A percentile compares a stretch with the other conserved stretches of the same genome.
phyloP scores from a whole-genome alignment of 2,888 invertebrate genomes.

The Drosophila longiperda region DNA sequence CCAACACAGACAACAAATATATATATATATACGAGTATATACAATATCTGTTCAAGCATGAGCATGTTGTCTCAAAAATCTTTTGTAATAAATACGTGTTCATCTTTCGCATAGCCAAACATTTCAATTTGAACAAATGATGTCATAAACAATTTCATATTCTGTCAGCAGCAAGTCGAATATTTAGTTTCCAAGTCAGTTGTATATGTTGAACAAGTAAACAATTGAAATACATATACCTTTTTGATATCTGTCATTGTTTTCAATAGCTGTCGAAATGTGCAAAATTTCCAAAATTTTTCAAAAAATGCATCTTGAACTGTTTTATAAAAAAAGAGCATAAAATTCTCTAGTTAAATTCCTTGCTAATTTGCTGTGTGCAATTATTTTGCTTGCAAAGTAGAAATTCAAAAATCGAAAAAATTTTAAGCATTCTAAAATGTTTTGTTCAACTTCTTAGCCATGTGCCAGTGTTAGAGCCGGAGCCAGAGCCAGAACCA shows the following conservation, averaged over 20 bases:
- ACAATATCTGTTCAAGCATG: not conserved
- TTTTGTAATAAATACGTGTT: not conserved
- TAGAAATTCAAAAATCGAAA: not conserved
- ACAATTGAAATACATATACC: not conserved
- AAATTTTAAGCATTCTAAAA: not conserved
- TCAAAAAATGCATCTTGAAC: not conserved
- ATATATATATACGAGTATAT: not conserved
- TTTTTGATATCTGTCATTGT: constrained; percentile 5
- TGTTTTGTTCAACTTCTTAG: not conserved
- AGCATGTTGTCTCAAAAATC: not conserved
- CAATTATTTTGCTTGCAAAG: not conserved
- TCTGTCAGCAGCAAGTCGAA: not conserved
- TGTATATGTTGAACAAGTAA: not conserved
- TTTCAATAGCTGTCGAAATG: constrained; percentile 7
- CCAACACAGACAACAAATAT: not conserved
- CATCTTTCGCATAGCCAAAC: not conserved
- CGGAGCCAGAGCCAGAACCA: no score
- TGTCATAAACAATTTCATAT: not conserved
- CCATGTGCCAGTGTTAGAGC: not conserved
- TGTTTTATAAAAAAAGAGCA: not conserved
- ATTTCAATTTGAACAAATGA: not conserved
- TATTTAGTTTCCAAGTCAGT: not conserved
- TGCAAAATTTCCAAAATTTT: not conserved
- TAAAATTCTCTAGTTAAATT: not conserved
- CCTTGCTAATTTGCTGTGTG: not conserved